A percentile compares a stretch with the other conserved stretches of the same genome.
Evolutionary conservation across 2,797 vertebrate genomes (phyloP).

Genomic region (Macropus fuliginosus): DNA sequence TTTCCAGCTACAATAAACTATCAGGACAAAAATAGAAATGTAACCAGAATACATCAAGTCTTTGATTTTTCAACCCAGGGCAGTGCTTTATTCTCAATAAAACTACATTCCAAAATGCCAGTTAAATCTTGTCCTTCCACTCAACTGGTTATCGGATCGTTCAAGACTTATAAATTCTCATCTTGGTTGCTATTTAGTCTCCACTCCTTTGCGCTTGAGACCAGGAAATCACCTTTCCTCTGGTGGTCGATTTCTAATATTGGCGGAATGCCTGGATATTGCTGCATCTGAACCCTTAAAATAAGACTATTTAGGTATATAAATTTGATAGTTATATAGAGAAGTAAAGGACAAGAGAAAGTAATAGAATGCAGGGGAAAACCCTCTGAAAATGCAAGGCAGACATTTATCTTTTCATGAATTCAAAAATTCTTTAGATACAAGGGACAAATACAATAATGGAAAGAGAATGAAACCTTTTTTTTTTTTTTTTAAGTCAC

Average conservation of each 20-base stretch:
- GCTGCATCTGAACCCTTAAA: not conserved
- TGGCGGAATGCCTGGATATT: not conserved
- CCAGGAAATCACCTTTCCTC: conserved; percentile 39
- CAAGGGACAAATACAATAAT: conserved; percentile 2
- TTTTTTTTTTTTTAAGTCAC: not conserved
- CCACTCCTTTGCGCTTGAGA: conserved; percentile 11
- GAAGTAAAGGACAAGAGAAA: not conserved
- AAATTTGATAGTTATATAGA: not conserved
- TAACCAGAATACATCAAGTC: conserved; percentile 70
- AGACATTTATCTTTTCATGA: not conserved
- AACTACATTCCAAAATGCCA: conserved; percentile 55
- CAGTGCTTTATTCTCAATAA: conserved; percentile 58
- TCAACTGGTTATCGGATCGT: conserved; percentile 52
- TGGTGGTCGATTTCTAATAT: not conserved
- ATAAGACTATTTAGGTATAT: conserved; percentile 5
- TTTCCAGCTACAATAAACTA: conserved; percentile 64
- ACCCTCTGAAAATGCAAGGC: not conserved
- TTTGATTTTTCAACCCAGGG: conserved; percentile 66
- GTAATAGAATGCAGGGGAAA: not conserved
- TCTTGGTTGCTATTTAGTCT: conserved; percentile 46
- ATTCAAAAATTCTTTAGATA: not conserved
- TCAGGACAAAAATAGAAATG: conserved; percentile 49
- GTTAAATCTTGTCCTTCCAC: conserved; percentile 63
- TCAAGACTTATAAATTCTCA: conserved; percentile 62
- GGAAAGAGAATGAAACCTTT: not conserved